phyloP scores from a whole-genome alignment of 2,797 vertebrate species.

The Galagoides demidoff region DNA sequence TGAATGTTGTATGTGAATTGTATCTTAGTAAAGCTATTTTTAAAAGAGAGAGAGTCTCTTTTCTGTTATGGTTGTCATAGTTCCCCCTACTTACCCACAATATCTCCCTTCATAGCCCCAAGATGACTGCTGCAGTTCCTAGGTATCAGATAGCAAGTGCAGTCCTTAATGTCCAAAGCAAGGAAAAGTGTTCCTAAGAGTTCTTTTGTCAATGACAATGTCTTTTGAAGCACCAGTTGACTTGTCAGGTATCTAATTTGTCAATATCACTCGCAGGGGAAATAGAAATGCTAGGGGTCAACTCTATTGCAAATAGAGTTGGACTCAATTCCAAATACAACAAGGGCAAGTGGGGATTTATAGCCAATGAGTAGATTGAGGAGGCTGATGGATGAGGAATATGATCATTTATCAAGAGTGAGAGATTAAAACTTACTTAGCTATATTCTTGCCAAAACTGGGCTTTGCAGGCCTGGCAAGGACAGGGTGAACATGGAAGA shows the following conservation, averaged over 20 bases:
- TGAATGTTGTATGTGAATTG: constrained; percentile 9
- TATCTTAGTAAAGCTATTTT: neutral
- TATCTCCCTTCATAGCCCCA: neutral
- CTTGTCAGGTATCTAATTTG: neutral
- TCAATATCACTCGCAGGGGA: neutral
- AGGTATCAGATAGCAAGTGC: neutral
- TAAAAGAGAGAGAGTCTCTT: neutral
- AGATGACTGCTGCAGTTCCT: neutral
- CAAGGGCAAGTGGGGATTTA: neutral
- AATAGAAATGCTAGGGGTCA: neutral
- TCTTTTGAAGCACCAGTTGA: neutral
- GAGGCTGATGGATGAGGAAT: neutral
- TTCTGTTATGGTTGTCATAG: neutral
- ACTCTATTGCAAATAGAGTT: neutral
- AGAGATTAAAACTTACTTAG: neutral
- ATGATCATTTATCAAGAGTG: neutral
- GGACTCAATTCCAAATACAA: neutral
- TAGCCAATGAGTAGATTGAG: neutral
- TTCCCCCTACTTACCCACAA: neutral
- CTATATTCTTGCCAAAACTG: neutral
- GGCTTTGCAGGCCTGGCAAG: neutral
- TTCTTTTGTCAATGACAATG: constrained; percentile 19
- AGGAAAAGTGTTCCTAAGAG: neutral
- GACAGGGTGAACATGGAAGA: neutral
- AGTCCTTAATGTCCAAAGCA: neutral